Conservation (phyloP, 2,797 vertebrate genomes). For the Poeciliopsis gracilis region DNA sequence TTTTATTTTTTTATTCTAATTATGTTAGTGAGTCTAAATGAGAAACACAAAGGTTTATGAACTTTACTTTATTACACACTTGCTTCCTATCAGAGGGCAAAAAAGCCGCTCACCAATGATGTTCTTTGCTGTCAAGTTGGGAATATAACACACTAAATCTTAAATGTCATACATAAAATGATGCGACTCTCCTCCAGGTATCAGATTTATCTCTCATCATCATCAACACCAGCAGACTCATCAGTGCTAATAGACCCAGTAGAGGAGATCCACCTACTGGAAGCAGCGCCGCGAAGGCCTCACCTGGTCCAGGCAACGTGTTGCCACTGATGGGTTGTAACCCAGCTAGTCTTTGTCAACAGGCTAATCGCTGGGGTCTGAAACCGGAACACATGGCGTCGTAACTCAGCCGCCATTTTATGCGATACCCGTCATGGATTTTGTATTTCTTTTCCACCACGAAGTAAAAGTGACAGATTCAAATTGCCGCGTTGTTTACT, state of each 20-base stretch:
- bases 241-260: neutral
- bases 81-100: too few relatives aligned
- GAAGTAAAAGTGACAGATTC: conserved; percentile 36
- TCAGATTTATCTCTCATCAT: neutral
- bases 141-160: too few relatives aligned
- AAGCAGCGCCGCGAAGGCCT: conserved; percentile 29
- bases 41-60: too few relatives aligned
- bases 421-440: neutral
- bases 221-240: conserved; percentile 2
- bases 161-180: too few relatives aligned
- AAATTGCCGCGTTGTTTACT: conserved; percentile 14
- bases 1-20: too few relatives aligned
- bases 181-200: neutral
- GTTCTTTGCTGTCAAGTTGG: too few relatives aligned
- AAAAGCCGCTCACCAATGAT: too few relatives aligned
- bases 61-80: too few relatives aligned
- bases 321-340: conserved; percentile 21
- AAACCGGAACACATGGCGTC: conserved; percentile 4
- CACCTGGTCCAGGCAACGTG: conserved; percentile 16
- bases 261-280: conserved; percentile 22
- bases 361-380: neutral
- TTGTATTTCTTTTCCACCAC: neutral
- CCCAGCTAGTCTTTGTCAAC: conserved; percentile 21
- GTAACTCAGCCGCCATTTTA: neutral
- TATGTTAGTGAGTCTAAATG: too few relatives aligned